These are phyloP conservation scores for Anadara kagoshimensis DNA, from an alignment of 1,140 invertebrate genomes.

Conservation along the genomic window DNA sequence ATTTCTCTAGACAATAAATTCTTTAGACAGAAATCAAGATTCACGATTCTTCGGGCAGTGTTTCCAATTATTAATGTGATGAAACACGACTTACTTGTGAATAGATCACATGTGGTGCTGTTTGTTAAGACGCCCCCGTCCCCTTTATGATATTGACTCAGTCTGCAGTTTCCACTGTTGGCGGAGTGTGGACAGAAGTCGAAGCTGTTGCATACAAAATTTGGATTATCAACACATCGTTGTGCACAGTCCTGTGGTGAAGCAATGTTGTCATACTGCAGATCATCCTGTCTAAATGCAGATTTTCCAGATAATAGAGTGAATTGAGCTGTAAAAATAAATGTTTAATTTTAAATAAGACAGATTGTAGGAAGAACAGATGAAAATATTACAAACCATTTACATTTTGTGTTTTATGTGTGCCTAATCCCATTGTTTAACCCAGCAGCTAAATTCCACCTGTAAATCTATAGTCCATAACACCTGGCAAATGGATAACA, in stretches of 20 bases:
- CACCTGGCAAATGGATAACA: too few relatives aligned
- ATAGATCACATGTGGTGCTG: conserved; percentile 54
- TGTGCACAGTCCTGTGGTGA: conserved; percentile 50
- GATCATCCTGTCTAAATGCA: conserved; percentile 32
- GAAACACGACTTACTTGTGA: conserved; percentile 6
- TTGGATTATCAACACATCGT: conserved; percentile 45
- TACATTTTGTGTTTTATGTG: too few relatives aligned
- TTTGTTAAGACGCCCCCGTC: conserved; percentile 44
- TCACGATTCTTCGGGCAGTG: neutral
- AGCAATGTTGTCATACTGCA: conserved; percentile 19
- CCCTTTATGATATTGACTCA: conserved; percentile 51
- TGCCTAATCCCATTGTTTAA: too few relatives aligned
- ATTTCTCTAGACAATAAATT: too few relatives aligned
- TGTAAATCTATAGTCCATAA: too few relatives aligned
- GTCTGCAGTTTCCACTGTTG: conserved; percentile 35
- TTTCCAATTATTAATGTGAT: too few relatives aligned
- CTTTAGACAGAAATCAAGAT: neutral
- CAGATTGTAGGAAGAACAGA: too few relatives aligned
- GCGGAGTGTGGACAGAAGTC: conserved; percentile 47
- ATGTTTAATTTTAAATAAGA: too few relatives aligned
- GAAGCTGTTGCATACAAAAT: conserved; percentile 58
- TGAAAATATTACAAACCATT: neutral
- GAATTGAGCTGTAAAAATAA: neutral
- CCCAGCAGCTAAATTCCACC: too few relatives aligned
- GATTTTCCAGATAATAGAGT: neutral